Conservation (phyloP, 2,797 vertebrate species). For the Cirrhinus molitorella region DNA sequence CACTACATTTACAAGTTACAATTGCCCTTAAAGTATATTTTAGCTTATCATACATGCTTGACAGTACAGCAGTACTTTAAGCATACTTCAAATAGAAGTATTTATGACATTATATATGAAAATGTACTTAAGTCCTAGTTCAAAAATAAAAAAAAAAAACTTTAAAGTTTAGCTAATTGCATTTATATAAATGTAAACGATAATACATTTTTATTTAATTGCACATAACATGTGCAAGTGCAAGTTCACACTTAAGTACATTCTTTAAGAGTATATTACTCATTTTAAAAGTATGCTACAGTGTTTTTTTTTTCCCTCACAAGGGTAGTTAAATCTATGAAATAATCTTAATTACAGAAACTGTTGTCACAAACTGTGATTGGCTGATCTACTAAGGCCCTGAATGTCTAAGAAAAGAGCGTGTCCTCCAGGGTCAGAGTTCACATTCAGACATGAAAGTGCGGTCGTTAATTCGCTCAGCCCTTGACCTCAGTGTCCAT, state of each 20-base stretch:
- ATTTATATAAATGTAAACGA: neutral
- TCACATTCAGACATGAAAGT: constrained; percentile 3
- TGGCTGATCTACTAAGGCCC: too few relatives aligned
- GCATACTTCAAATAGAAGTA: neutral
- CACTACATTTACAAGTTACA: neutral
- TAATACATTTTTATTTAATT: neutral
- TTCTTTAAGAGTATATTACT: too few relatives aligned
- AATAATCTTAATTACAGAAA: neutral
- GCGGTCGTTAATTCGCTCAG: neutral
- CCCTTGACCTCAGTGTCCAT: neutral
- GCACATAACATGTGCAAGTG: too few relatives aligned
- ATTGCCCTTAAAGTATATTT: neutral
- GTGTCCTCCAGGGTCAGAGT: neutral
- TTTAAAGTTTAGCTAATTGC: neutral
- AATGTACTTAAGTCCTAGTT: neutral
- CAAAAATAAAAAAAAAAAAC: neutral
- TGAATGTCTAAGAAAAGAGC: neutral
- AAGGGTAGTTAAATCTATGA: neutral
- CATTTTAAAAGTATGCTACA: too few relatives aligned
- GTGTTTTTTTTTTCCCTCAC: neutral
- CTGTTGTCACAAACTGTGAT: neutral
- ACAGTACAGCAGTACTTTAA: neutral
- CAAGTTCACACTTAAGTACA: neutral
- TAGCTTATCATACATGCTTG: neutral
- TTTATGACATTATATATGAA: neutral